Evolutionary conservation across 2,888 invertebrate genomes (phyloP).

Genomic region (Microctonus brassicae): DNA sequence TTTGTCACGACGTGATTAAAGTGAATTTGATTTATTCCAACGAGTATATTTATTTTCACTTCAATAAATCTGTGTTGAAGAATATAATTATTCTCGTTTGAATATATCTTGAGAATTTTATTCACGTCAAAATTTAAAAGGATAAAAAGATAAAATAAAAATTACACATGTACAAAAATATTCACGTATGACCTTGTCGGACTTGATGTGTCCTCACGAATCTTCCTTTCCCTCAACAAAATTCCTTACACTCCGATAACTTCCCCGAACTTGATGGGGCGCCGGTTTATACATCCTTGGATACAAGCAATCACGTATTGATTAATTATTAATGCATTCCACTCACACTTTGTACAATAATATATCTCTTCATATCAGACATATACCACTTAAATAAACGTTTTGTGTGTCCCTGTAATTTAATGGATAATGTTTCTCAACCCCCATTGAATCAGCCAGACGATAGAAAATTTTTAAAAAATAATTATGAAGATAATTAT

Average conservation of each 20-base stretch:
- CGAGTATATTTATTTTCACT: background rate
- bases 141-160: background rate
- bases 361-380: background rate
- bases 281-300: background rate
- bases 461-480: background rate
- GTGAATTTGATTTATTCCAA: too few relatives aligned
- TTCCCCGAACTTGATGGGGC: slow-evolving; percentile 21
- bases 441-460: slow-evolving; percentile 5
- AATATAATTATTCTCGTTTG: too few relatives aligned
- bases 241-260: too few relatives aligned
- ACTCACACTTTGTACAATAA: background rate
- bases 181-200: slow-evolving; percentile 32
- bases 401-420: slow-evolving; percentile 20
- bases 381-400: background rate
- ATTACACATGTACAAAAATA: slow-evolving; percentile 5
- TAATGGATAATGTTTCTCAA: slow-evolving; percentile 19
- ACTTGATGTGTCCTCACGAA: slow-evolving; percentile 34
- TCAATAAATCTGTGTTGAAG: too few relatives aligned
- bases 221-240: too few relatives aligned
- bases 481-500: too few relatives aligned
- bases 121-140: slow-evolving; percentile 36
- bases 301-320: slow-evolving; percentile 27
- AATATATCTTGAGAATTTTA: slow-evolving; percentile 43
- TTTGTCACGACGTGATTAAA: too few relatives aligned
- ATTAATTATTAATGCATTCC: slow-evolving; percentile 36